Evolutionary conservation across 2,888 invertebrate genomes (phyloP), one percentile per base, ranked within the genome.

Genomic region (Leucophenga montana): DNA sequence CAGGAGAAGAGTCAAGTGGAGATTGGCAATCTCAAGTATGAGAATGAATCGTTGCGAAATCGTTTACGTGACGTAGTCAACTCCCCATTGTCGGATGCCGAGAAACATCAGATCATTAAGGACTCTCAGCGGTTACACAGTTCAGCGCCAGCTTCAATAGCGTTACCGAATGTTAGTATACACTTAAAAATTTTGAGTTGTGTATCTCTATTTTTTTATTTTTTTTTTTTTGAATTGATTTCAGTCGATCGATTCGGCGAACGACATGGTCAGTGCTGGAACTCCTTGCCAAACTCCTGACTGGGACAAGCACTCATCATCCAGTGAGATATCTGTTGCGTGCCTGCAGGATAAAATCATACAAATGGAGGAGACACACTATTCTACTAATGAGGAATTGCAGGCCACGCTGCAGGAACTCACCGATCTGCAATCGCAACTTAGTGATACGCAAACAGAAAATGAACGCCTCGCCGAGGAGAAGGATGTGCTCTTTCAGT

Each of bases 321-420:
- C 95, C 73, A 96, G 96, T 88, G 97, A 97, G 89, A 93, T 97
- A 69, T 95, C 95, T 3, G 96, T 97, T 74, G 97, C 97, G 20
- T 97, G 97, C 87, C 91, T 96, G 74, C 97, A 97, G 89, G 97
- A 97, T 87, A 93, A 96, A 85, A 97, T 97, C 81, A 92, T 95
- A 87, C 85, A 89, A 83, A 89, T 89, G 89, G 89, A 89, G 76
- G 89, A 89, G 76, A 89, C 89, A 1, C 88, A 89, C 86, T 91
- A 85, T 87, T 96, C 96, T 75, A 97, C 96, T 70, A 95, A 95
- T 86, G 96, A 97, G 88, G 97, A 97, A 88, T 90, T 97, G 5
- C 97, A 97, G 89, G 97, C 97, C 0, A 98, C 97, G 0, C 90
- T 98, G 61, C 97, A 97, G 80, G 97, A 98, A 89, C 90, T 97